Conservation (phyloP, 2,797 vertebrate species). For the Phalanger gymnotis region DNA sequence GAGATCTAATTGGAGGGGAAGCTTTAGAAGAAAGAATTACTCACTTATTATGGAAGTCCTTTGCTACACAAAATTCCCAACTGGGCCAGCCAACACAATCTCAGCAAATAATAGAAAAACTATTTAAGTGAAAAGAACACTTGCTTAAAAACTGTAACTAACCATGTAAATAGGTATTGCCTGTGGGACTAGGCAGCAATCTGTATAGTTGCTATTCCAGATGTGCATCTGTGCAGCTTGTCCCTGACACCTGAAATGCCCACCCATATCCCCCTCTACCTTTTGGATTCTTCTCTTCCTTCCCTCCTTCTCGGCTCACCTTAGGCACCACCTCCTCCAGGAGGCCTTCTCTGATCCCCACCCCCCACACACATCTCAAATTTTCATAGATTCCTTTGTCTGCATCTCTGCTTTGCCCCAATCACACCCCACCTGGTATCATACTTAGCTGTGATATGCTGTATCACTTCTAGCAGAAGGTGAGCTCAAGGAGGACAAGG, state of each 20-base stretch:
- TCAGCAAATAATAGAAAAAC: not conserved
- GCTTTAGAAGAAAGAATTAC: not conserved
- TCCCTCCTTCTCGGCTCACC: not conserved
- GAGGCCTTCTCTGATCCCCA: not conserved
- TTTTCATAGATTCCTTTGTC: not conserved
- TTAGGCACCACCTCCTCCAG: not conserved
- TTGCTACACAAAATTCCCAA: not conserved
- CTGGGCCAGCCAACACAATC: not conserved
- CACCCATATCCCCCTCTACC: not conserved
- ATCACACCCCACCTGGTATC: not conserved
- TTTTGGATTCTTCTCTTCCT: not conserved
- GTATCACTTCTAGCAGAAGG: not conserved
- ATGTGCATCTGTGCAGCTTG: not conserved
- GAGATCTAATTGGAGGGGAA: not conserved
- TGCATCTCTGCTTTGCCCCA: not conserved
- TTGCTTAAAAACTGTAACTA: not conserved
- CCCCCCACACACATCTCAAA: not conserved
- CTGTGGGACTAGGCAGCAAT: not conserved
- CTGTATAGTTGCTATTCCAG: not conserved
- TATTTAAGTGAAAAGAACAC: not conserved
- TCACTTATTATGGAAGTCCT: not conserved
- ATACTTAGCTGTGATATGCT: not conserved
- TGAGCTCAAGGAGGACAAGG: not conserved
- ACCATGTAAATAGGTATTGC: not conserved
- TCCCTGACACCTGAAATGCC: not conserved